Evolutionary conservation across 1,140 invertebrate species (phyloP).

Genomic region (Saxidomus purpurata): DNA sequence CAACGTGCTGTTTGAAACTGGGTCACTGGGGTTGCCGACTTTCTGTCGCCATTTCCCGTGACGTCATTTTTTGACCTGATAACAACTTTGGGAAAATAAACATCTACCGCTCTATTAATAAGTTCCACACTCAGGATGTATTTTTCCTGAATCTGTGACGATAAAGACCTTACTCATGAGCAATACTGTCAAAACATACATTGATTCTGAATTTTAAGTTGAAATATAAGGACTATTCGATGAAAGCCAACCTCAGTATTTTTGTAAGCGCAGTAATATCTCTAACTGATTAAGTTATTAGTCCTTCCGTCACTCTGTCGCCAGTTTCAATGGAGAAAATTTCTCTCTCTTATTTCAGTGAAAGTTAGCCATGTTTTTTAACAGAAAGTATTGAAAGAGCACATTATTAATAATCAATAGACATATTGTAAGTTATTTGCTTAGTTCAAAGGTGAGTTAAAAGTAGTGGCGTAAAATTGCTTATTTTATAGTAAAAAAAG

Average conservation of each 20-base stretch:
- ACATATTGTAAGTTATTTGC: not conserved
- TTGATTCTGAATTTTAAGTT: no score
- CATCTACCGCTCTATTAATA: conserved; percentile 22
- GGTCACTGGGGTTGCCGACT: conserved; percentile 64
- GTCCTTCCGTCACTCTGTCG: conserved; percentile 81
- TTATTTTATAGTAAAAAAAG: not conserved
- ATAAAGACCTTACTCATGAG: no score
- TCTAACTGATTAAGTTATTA: conserved; percentile 66
- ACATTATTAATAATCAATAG: not conserved
- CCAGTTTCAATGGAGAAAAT: conserved; percentile 80
- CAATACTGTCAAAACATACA: no score
- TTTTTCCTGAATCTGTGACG: no score
- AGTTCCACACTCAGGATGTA: not conserved
- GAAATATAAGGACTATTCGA: no score
- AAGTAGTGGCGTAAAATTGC: not conserved
- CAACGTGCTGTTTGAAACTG: conserved; percentile 10
- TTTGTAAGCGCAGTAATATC: conserved; percentile 61
- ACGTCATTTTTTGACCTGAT: conserved; percentile 49
- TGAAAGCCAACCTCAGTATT: not conserved
- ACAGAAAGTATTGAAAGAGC: not conserved
- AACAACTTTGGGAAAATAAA: conserved; percentile 24
- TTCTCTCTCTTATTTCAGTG: conserved; percentile 45
- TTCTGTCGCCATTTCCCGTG: conserved; percentile 74
- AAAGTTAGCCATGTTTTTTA: conserved; percentile 54
- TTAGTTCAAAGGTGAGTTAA: conserved; percentile 2